Evolutionary conservation across 2,888 invertebrate genomes (phyloP).

Genomic region (Pammene fasciana): DNA sequence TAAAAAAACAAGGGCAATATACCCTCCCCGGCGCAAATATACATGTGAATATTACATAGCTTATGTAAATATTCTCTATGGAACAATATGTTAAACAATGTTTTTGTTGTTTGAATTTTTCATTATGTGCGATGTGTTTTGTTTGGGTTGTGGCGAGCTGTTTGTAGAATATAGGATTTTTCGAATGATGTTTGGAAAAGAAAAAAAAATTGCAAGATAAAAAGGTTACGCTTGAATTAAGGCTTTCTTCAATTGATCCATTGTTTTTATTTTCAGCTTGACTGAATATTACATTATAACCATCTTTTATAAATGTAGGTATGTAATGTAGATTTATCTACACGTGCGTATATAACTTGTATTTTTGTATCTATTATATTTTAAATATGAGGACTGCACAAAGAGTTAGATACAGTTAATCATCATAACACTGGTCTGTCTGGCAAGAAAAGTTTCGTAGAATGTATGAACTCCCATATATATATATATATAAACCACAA

Average conservation of each 20-base stretch:
- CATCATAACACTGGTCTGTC: too few species aligned
- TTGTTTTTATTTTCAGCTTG: background rate
- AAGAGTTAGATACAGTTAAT: too few species aligned
- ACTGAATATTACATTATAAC: too few species aligned
- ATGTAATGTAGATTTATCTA: too few species aligned
- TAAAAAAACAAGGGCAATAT: slow-evolving; percentile 81
- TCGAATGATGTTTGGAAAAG: background rate
- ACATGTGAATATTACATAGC: slow-evolving; percentile 56
- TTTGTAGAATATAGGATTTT: background rate
- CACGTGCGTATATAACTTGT: too few species aligned
- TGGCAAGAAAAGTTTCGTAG: too few species aligned
- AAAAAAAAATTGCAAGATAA: background rate
- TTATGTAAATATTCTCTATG: slow-evolving; percentile 58
- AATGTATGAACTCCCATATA: too few species aligned
- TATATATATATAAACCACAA: too few species aligned
- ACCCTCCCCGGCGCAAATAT: slow-evolving; percentile 53
- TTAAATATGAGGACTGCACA: too few species aligned
- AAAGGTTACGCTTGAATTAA: background rate
- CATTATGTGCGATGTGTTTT: slow-evolving; percentile 40
- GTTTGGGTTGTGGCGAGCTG: slow-evolving; percentile 11
- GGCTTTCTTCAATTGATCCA: background rate
- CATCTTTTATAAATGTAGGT: too few species aligned
- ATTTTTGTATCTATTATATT: too few species aligned
- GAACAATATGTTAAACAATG: slow-evolving; percentile 57
- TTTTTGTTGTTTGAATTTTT: slow-evolving; percentile 65